Evolutionary conservation across 2,113 vertebrate species (phyloP).

Genomic region (Phyllostomus discolor): DNA sequence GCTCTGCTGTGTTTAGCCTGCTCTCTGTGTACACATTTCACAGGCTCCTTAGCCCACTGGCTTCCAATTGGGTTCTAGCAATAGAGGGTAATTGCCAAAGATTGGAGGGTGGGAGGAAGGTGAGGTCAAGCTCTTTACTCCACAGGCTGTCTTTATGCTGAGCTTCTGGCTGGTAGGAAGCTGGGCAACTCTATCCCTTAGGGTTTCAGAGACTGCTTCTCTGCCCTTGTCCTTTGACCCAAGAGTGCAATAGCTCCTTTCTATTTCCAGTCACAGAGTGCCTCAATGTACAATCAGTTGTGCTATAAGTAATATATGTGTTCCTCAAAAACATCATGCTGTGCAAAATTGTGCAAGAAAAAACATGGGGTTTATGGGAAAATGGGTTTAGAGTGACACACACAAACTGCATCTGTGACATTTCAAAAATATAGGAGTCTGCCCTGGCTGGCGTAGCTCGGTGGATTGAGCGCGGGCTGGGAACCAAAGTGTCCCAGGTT

Average conservation of each 20-base stretch:
- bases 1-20: neutral
- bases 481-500: too few relatives aligned
- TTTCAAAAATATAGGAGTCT: neutral
- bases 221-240: neutral
- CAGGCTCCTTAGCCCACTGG: neutral
- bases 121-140: neutral
- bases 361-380: neutral
- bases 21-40: neutral
- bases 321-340: neutral
- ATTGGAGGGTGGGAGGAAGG: neutral
- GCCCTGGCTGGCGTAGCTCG: too few relatives aligned
- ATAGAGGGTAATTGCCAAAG: neutral
- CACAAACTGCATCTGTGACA: neutral
- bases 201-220: neutral
- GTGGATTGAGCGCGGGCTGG: too few relatives aligned
- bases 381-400: neutral
- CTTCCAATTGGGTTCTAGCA: neutral
- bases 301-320: accelerated
- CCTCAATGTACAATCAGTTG: neutral
- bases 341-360: neutral
- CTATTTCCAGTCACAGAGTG: neutral
- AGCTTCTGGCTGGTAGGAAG: neutral
- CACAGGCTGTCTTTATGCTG: neutral
- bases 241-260: neutral
- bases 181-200: neutral